phyloP scores from a whole-genome alignment of 2,113 vertebrate genomes.

The Oryzias curvinotus region DNA sequence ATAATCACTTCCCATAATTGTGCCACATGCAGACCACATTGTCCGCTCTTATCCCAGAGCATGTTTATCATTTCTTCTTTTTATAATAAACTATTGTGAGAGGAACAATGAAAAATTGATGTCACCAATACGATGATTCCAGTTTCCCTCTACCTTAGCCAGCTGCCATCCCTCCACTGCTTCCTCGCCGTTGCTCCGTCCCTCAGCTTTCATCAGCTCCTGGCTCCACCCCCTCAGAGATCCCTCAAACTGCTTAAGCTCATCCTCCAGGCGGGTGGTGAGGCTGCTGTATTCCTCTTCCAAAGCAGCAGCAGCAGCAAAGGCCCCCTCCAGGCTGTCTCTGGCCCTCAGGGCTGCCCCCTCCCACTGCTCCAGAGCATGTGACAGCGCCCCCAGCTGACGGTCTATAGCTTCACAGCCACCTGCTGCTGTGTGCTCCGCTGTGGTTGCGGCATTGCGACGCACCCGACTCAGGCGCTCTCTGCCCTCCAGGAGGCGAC shows the following conservation, averaged over 20 bases:
- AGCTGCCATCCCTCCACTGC: slow-evolving; percentile 84
- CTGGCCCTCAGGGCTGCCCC: slow-evolving; percentile 80
- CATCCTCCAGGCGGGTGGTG: slow-evolving; percentile 81
- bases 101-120: slow-evolving; percentile 29
- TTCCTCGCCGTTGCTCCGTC: slow-evolving; percentile 84
- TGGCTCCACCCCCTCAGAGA: slow-evolving; percentile 80
- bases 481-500: slow-evolving; percentile 83
- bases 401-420: slow-evolving; percentile 85
- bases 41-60: slow-evolving; percentile 25
- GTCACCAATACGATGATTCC: slow-evolving; percentile 23
- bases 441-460: slow-evolving; percentile 77
- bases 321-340: slow-evolving; percentile 78
- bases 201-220: slow-evolving; percentile 79
- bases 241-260: slow-evolving; percentile 74
- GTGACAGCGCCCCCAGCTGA: slow-evolving; percentile 87
- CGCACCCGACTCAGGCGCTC: slow-evolving; percentile 86
- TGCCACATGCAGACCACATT: slow-evolving; percentile 4
- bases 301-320: slow-evolving; percentile 81
- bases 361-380: slow-evolving; percentile 94
- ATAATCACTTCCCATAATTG: slow-evolving; percentile 41
- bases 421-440: slow-evolving; percentile 81
- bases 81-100: slow-evolving; percentile 35
- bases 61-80: slow-evolving; percentile 26
- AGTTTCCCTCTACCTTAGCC: slow-evolving; percentile 79
- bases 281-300: slow-evolving; percentile 84